Conservation (phyloP, 2,888 invertebrate genomes). For the Merodon equestris region DNA sequence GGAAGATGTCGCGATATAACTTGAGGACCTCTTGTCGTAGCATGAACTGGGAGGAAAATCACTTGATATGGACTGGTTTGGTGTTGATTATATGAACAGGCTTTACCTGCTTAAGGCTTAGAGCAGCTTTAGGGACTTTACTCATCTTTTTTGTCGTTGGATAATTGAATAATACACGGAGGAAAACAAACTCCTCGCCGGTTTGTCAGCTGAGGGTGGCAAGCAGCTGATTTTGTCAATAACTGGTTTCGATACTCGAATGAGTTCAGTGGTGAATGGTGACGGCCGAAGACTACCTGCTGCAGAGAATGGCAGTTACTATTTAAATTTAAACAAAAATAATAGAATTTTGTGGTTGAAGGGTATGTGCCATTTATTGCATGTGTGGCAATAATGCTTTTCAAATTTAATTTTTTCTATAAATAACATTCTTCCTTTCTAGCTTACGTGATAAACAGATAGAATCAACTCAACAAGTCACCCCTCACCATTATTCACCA, state of each 20-base stretch:
- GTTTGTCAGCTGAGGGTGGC: neutral
- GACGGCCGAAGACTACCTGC: no score
- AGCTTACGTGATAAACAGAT: no score
- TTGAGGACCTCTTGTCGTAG: conserved; percentile 88
- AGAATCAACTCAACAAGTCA: neutral
- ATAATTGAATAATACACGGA: neutral
- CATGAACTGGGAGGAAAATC: conserved; percentile 84
- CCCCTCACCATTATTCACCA: conserved; percentile 20
- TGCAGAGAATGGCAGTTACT: no score
- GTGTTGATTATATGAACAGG: neutral
- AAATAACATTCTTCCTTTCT: no score
- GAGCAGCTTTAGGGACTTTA: conserved; percentile 79
- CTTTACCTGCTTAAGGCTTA: conserved; percentile 83
- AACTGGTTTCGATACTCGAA: conserved; percentile 22
- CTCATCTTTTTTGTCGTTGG: conserved; percentile 68
- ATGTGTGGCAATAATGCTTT: no score
- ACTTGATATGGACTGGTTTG: no score
- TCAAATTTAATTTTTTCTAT: no score
- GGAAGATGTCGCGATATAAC: conserved; percentile 86
- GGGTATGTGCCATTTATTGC: no score
- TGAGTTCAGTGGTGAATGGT: conserved; percentile 12
- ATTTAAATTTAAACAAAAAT: no score
- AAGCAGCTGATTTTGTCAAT: conserved; percentile 44
- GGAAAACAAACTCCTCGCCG: conserved; percentile 8
- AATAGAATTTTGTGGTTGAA: no score